Evolutionary conservation across 2,113 vertebrate species (phyloP).

Genomic region (Rhipidura dahli): DNA sequence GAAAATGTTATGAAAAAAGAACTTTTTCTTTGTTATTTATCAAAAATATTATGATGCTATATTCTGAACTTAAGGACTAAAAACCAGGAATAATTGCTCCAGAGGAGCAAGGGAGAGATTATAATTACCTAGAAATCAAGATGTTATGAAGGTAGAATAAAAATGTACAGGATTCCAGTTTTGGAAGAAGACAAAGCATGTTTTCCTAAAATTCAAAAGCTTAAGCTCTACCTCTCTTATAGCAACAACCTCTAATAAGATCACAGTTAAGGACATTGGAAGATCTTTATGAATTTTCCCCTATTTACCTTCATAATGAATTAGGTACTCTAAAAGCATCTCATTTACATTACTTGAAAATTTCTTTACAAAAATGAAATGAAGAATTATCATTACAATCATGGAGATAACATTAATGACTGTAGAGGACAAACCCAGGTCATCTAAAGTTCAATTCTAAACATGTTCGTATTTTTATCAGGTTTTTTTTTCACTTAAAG

Average conservation of each 20-base stretch:
- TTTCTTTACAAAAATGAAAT: not conserved
- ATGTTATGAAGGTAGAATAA: not conserved
- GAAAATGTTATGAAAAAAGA: not conserved
- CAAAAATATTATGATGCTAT: not conserved
- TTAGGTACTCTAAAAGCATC: not conserved
- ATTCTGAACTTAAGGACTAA: not conserved
- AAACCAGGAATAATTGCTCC: not conserved
- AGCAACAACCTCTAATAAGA: not conserved
- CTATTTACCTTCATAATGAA: not conserved
- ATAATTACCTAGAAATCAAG: not conserved
- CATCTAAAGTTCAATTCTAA: not conserved
- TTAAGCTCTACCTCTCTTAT: not conserved
- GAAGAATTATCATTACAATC: not conserved
- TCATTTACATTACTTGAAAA: not conserved
- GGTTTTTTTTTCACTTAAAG: not conserved
- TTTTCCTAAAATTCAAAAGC: not conserved
- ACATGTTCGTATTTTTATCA: not conserved
- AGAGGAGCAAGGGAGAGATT: not conserved
- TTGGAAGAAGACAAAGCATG: not conserved
- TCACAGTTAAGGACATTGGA: not conserved
- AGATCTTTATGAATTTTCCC: not conserved
- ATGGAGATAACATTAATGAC: not conserved
- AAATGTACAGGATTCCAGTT: not conserved
- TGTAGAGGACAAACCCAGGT: not conserved
- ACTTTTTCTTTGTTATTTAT: not conserved